These are phyloP conservation scores for Sinotaia quadrata DNA, from an alignment of 2,888 invertebrate genomes.

Conservation along the genomic window DNA sequence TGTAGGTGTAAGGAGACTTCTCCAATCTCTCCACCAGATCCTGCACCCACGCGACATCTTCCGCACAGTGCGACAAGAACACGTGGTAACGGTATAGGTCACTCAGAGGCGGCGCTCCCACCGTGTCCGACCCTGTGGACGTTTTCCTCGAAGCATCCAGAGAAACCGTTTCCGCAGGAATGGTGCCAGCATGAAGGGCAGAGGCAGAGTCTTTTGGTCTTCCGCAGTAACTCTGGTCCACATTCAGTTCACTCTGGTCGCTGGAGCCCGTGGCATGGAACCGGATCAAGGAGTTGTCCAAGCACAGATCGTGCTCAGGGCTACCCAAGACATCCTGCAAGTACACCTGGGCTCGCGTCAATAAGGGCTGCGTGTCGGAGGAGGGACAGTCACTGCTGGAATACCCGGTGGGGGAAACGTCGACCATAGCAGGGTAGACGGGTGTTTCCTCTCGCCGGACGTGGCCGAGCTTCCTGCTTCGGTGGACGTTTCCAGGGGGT, in stretches of 20 bases:
- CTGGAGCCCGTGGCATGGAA: conserved; percentile 7
- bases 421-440: background rate
- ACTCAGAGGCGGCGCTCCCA: conserved; percentile 44
- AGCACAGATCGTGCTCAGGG: conserved; percentile 2
- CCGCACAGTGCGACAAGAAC: conserved; percentile 58
- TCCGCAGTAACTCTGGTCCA: background rate
- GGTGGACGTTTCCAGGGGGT: background rate
- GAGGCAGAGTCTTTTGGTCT: background rate
- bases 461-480: background rate
- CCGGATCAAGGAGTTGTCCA: conserved; percentile 14
- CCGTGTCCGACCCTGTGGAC: conserved; percentile 26
- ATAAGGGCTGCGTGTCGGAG: conserved; percentile 17
- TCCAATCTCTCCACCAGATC: conserved; percentile 50
- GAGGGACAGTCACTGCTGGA: conserved; percentile 1
- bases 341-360: conserved; percentile 2
- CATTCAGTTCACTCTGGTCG: background rate
- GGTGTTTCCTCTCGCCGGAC: background rate
- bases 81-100: conserved; percentile 60
- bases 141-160: background rate
- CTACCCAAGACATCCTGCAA: background rate
- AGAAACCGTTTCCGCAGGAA: background rate
- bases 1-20: conserved; percentile 54
- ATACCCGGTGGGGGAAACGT: background rate
- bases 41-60: conserved; percentile 57
- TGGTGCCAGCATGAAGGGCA: background rate